These are phyloP conservation scores for Nesospiza acunhae DNA, from an alignment of 2,113 vertebrate species.

Conservation along the genomic window DNA sequence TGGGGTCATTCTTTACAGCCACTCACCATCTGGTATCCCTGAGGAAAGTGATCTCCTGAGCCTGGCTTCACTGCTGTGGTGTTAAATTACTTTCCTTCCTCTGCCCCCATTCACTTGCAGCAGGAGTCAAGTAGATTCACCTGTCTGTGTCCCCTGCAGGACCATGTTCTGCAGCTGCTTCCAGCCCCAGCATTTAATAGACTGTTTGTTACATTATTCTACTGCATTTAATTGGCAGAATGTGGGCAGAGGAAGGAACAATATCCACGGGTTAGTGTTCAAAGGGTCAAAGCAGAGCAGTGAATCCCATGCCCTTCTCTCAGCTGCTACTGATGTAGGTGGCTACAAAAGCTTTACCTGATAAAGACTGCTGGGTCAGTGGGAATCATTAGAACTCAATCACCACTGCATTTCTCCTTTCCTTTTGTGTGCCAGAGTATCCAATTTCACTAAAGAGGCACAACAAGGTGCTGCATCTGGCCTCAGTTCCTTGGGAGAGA, in stretches of 20 bases:
- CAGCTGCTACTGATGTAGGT: neutral
- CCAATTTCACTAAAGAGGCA: neutral
- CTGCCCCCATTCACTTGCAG: slow-evolving; percentile 25
- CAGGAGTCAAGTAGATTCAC: slow-evolving; percentile 77
- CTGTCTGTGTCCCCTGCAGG: slow-evolving; percentile 63
- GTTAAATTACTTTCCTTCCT: slow-evolving; percentile 19
- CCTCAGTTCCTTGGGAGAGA: neutral
- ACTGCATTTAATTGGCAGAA: neutral
- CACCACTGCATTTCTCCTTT: neutral
- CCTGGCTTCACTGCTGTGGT: neutral
- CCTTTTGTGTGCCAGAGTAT: neutral
- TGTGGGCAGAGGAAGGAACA: neutral
- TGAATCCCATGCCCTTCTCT: neutral
- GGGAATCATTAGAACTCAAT: neutral
- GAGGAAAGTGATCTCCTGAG: slow-evolving; percentile 67
- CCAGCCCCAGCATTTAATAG: neutral
- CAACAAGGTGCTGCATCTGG: neutral
- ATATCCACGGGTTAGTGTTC: neutral
- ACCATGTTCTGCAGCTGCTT: slow-evolving; percentile 33
- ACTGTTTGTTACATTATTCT: neutral
- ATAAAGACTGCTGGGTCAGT: neutral
- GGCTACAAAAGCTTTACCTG: neutral
- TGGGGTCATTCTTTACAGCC: slow-evolving; percentile 73
- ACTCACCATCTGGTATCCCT: slow-evolving; percentile 82
- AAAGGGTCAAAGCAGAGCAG: neutral